Base-by-base conservation (phyloP, 2,888 invertebrate genomes). In the Tenthredo amoena region DNA sequence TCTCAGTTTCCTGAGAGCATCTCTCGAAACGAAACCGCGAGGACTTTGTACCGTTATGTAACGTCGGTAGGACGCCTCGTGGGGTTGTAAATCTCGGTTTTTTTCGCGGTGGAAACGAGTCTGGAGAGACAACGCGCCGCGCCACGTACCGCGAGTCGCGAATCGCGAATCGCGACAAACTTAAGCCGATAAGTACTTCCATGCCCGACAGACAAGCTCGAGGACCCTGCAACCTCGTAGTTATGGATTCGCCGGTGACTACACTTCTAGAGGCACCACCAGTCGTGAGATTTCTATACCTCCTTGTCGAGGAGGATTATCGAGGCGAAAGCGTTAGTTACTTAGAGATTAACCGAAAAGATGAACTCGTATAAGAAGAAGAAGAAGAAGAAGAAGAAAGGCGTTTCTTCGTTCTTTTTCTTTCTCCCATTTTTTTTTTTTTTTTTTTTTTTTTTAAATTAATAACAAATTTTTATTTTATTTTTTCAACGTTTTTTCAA, bases 181-280 rank as follows among this genome's bases (percentile, higher is more conserved):
- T 81, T 81, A 81, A 81, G 81, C 81, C 81, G 62, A 81, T 62
- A 81, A 81, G 81, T 81, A 81, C 81, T 81, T 81, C 12, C 65
- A 81, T 81, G 31, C 81, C 81, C 58, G 62, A 37, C 62, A 81
- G 81, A 81, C 81, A 62, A 81, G 15, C 58, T 81, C 62, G 62
- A 81, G 81, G 62, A 40, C 62, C 65, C 81, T 81, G 81, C 81
- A 81, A 34, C 81, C 37, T 58, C 81, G 62, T 31, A 50, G 77
- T 77, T 77, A 50, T 50, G 77, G 77, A 77, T 77, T 77, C 50
- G 26, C n/a, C 26, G 72, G 40, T 43, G 72, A 74, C 72, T 74
- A 74, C 43, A n/a, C 72, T 31, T 37, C 10, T 62, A 0, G 6
- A 68, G 31, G 21, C 40, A 74, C 4, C 40, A 43, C 4, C 40